Base-by-base conservation (phyloP, 2,888 invertebrate species). In the Gymnosoma rotundatum region DNA sequence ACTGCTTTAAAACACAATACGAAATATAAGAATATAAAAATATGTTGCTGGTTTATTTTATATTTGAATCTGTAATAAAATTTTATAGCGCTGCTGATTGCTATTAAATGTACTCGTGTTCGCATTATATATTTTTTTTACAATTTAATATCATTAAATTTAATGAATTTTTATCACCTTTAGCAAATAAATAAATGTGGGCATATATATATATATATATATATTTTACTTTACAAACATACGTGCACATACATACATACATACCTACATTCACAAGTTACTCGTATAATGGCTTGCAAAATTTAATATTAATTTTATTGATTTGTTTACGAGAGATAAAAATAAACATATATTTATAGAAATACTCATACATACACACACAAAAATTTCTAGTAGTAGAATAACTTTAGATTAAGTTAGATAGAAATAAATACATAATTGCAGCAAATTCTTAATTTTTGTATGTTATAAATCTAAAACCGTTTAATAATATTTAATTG, bases 161-260 rank as follows among this genome's bases (percentile, higher is more conserved):
- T 81, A 81, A 81, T 84, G 80, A 81, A 81, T 78, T 84, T 84
- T 81, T 84, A 84, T 81, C 78, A 84, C 73, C 80, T 84, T 78
- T 58, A 69, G 80, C 63, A 78, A 73, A 81, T 70, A 79, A 58
- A 72, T 50, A n/a, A 58, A 36, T 32, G 32, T 32, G 32, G 8
- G 32, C 8, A 32, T 60, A 70, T 32, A n/a, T n/a, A n/a, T n/a
- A n/a, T n/a, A n/a, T n/a, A n/a, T n/a, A n/a, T n/a, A n/a, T n/a
- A 18, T 32, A 14, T 21, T n/a, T 38, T 12, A 32, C 18, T 14
- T 21, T 32, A 48, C 67, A 76, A 25, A 70, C 14, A 14, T 10
- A 32, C 14, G 8, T 2, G 9, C 14, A 42, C 16, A 38, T 8
- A 38, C 6, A 9, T 8, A 10, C 10, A 12, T 60, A 21, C 25